Evolutionary conservation across 1,140 invertebrate species (phyloP), one percentile per base, ranked within the genome.

Genomic region (Neodiprion virginianus): DNA sequence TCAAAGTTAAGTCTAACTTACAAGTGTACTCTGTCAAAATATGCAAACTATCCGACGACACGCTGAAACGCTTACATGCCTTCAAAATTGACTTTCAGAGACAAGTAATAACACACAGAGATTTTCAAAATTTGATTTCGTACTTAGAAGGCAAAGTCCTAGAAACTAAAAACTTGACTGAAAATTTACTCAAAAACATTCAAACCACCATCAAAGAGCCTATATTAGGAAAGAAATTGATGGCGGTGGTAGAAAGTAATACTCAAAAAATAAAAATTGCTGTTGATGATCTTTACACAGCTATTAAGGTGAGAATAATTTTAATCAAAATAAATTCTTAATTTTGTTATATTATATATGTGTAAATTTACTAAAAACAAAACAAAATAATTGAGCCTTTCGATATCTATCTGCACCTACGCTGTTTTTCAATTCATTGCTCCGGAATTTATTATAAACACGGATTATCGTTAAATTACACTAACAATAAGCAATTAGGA

Each of bases 221-320:
- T 17, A 61, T 17, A 48, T 77, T 74, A 61, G 73, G 66, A n/a
- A 74, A 74, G 3, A 73, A 77, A 69, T 68, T 77, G 14, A 66
- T 72, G 48, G 65, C 47, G 9, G 48, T 67, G 1, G 65, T 77
- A 3, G 74, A 69, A 10, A 47, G 11, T 67, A 71, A 75, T 23
- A 21, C 68, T 14, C 67, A 75, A 49, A 75, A 49, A 67, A 67
- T 75, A 14, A 67, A 23, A 14, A 71, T 8, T 17, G 49, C 69
- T 11, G 67, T 72, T 11, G 48, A 67, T 14, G 40, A 53, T 48
- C 67, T 75, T 28, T 71, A 66, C 48, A 49, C 48, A 8, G 69
- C 68, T 75, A 50, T 75, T 12, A 75, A 75, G 61, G 74, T 75
- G 47, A 67, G 53, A 73, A 49, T 50, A 50, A 50, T 53, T 65